Conservation (phyloP, 2,888 invertebrate genomes). For the Cantharis rustica region DNA sequence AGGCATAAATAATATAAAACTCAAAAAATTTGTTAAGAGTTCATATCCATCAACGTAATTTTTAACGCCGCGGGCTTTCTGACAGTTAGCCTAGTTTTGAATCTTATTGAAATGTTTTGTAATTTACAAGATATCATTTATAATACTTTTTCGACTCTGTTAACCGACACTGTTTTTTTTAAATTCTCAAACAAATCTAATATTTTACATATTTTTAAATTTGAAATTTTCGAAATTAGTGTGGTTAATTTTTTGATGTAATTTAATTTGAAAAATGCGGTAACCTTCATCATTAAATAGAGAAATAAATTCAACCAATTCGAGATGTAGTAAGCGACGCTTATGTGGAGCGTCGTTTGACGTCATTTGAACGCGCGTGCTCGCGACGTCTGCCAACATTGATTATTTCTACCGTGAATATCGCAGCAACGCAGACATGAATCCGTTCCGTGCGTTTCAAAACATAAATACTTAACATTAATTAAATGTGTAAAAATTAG, state of each 20-base stretch:
- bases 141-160: too few relatives aligned
- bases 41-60: background rate
- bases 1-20: background rate
- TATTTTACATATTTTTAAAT: too few relatives aligned
- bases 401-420: constrained; percentile 49
- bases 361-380: constrained; percentile 55
- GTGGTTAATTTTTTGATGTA: background rate
- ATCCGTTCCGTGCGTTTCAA: constrained; percentile 38
- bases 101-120: too few relatives aligned
- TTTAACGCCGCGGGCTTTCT: background rate
- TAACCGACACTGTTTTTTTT: too few relatives aligned
- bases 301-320: background rate
- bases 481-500: constrained; percentile 37
- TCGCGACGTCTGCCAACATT: constrained; percentile 48
- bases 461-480: constrained; percentile 42
- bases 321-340: constrained; percentile 19
- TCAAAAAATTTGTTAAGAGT: background rate
- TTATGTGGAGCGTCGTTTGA: constrained; percentile 47
- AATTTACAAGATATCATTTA: too few relatives aligned
- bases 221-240: background rate
- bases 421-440: constrained; percentile 44
- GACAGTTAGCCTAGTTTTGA: background rate
- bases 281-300: background rate
- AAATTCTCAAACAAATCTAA: too few relatives aligned
- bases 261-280: background rate